Evolutionary conservation across 2,113 vertebrate genomes (phyloP), one percentile per base, ranked within the genome.

Genomic region (Neogobius melanostomus): DNA sequence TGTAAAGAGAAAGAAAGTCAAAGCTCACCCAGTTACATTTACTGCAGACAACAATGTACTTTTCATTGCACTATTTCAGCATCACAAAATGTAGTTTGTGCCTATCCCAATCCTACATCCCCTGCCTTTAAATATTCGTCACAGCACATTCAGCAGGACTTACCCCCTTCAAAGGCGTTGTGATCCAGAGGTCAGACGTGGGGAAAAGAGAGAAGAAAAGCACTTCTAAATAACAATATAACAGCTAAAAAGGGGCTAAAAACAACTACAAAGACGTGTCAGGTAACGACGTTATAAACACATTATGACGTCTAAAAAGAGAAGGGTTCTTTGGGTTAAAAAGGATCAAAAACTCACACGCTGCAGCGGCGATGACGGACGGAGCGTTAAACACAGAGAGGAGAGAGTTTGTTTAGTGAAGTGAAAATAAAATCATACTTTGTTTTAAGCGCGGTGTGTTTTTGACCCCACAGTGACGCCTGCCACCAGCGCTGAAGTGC

Each of bases 211-310:
- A 72, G 48, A 46, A 50, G 8, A 6, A 17, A 14, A 69, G 57
- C 3, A 21, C 21, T 21, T 21, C 21, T 21, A 21, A 21, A 21
- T 21, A 57, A 11, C 86, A 93, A 36, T 59, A 36, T 42, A 93
- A 94, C 94, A 94, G 91, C 92, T 94, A 94, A 56, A 57, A 28
- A 5, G 6, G 11, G 93, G 93, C 93, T 94, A 95, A 95, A 50
- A 96, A 95, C 94, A 95, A 92, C 93, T 94, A 92, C 90, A 64
- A 92, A 91, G 92, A 93, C 95, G 94, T 92, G 93, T 95, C 93
- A 91, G 93, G 93, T 94, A n/a, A 28, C 53, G 9, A 94, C 94
- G 92, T 93, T 92, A 92, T 92, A 91, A 93, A 21, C 21, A 93
- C 90, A 91, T 90, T 84, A 90, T 91, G 89, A 91, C 88, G 81